Percentiles rank a stretch among this genome's conserved stretches.
Conservation (phyloP, 35 echinoderm and acorn worm species). For the Apostichopus californicus region DNA sequence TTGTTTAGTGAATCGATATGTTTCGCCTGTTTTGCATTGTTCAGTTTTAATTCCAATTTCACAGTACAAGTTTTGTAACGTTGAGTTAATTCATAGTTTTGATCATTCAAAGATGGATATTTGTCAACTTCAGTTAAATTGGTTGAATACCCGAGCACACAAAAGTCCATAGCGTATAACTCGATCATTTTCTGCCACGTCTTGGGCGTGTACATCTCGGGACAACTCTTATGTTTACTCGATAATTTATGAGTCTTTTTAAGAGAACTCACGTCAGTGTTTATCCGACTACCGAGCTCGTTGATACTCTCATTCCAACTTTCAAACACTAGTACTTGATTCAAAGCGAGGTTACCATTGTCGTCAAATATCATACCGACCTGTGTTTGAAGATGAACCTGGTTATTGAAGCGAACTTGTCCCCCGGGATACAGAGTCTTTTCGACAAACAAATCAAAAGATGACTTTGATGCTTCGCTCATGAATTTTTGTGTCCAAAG, state of each 20-base stretch:
- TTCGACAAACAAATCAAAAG: no score
- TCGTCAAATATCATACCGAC: no score
- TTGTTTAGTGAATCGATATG: not conserved
- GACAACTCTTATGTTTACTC: not conserved
- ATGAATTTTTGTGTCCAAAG: not conserved
- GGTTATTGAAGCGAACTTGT: no score
- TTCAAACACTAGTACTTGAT: no score
- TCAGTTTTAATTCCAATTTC: not conserved
- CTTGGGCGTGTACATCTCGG: not conserved
- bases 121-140: no score
- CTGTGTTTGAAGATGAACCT: no score
- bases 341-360: no score
- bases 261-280: not conserved
- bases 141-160: no score
- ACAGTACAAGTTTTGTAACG: not conserved
- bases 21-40: not conserved
- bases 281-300: not conserved
- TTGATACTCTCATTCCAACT: no score
- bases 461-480: not conserved
- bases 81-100: not conserved
- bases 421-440: no score
- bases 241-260: not conserved
- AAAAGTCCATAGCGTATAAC: slow-evolving; percentile 7
- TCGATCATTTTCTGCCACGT: not conserved
- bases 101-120: not conserved